Evolutionary conservation across 2,113 vertebrate genomes (phyloP).

Genomic region (Myiagra hebetior): DNA sequence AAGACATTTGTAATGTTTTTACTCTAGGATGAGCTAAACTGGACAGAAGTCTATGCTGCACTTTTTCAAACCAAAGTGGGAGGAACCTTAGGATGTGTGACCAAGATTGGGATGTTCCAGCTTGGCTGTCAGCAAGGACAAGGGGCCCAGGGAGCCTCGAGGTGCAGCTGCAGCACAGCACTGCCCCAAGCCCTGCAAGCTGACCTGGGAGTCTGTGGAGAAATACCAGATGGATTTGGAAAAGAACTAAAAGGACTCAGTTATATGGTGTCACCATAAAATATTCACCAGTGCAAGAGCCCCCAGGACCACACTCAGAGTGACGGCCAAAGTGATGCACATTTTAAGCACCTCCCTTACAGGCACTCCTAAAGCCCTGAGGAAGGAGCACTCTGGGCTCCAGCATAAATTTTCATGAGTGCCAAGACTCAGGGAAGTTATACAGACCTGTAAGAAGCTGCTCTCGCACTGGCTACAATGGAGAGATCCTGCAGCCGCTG

Average conservation of each 20-base stretch:
- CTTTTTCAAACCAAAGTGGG: background rate
- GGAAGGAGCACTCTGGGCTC: background rate
- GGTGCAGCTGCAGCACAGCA: background rate
- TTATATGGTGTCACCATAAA: background rate
- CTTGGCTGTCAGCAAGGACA: background rate
- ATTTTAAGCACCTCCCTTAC: background rate
- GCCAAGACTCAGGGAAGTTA: background rate
- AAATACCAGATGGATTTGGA: fast-evolving
- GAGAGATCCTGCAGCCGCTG: background rate
- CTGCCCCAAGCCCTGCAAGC: background rate
- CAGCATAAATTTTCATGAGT: background rate
- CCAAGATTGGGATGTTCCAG: fast-evolving
- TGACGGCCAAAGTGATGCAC: fast-evolving
- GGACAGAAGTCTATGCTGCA: background rate
- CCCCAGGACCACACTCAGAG: fast-evolving
- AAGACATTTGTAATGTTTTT: background rate
- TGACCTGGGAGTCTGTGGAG: too few species aligned
- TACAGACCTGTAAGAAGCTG: background rate
- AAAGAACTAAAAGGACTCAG: background rate
- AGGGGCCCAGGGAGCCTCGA: fast-evolving
- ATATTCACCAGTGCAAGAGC: background rate
- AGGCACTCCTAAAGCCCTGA: background rate
- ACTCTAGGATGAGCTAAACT: background rate
- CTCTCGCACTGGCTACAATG: fast-evolving
- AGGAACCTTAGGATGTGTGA: background rate